Percentiles rank a stretch among this genome's conserved stretches.
Evolutionary conservation across 30 jellyfish, hydroid and myxozoan genomes (phyloP).

Genomic region (Pseudorhiza aurosa): DNA sequence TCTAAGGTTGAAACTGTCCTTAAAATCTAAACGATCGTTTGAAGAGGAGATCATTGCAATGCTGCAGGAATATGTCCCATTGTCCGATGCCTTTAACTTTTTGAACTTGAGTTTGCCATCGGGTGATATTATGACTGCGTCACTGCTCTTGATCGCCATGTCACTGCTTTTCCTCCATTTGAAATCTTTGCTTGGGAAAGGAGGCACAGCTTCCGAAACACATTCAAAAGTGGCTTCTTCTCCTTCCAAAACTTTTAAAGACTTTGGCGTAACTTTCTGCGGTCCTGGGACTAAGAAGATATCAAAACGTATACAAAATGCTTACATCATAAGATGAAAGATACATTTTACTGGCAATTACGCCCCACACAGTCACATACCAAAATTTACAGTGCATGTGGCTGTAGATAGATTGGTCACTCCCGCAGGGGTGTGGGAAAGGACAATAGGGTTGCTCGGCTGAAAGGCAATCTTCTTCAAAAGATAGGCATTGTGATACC

Average conservation of each 20-base stretch:
- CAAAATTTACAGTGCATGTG: too few relatives aligned
- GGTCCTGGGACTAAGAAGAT: slow-evolving; percentile 44
- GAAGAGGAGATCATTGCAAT: slow-evolving; percentile 14
- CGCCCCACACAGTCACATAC: too few relatives aligned
- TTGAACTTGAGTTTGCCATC: slow-evolving; percentile 55
- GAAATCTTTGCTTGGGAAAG: slow-evolving; percentile 57
- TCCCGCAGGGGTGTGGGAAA: too few relatives aligned
- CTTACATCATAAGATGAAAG: background rate
- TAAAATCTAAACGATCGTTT: background rate
- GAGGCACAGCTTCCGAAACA: slow-evolving; percentile 71
- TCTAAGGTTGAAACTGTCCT: slow-evolving; percentile 2
- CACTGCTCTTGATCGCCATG: background rate
- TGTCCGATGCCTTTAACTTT: slow-evolving; percentile 30
- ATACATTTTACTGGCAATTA: background rate
- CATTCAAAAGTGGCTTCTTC: slow-evolving; percentile 44
- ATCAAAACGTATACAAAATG: too few relatives aligned
- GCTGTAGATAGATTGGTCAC: too few relatives aligned
- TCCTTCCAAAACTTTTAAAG: slow-evolving; percentile 10
- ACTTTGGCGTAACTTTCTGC: slow-evolving; percentile 57
- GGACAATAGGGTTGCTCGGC: too few relatives aligned
- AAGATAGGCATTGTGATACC: background rate
- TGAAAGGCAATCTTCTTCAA: too few relatives aligned
- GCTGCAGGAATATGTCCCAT: slow-evolving; percentile 69
- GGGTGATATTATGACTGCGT: slow-evolving; percentile 3
- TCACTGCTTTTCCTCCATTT: slow-evolving; percentile 37